Evolutionary conservation across 2,797 vertebrate genomes (phyloP).

Genomic region (Scleropages formosus): DNA sequence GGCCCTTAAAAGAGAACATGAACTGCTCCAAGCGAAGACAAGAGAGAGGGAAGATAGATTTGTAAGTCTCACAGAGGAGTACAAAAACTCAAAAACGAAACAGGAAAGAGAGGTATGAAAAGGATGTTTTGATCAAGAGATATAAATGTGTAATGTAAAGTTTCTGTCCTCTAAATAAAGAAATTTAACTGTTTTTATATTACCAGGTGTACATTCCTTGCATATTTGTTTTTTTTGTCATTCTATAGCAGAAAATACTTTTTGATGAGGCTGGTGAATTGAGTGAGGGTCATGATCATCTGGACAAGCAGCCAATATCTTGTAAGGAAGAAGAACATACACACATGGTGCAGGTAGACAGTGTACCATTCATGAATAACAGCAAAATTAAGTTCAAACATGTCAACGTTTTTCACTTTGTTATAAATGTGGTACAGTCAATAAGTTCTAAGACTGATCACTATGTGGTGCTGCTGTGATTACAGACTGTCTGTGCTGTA

Average conservation of each 20-base stretch:
- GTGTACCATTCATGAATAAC: background rate
- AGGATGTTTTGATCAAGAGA: background rate
- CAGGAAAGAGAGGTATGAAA: conserved; percentile 79
- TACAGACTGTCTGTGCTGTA: conserved; percentile 46
- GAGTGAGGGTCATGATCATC: conserved; percentile 57
- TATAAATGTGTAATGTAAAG: background rate
- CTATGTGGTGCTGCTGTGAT: conserved; percentile 36
- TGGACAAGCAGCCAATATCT: conserved; percentile 48
- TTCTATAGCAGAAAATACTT: conserved; percentile 10
- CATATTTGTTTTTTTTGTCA: conserved; percentile 3
- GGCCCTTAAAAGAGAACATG: conserved; percentile 93
- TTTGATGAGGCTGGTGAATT: conserved; percentile 29
- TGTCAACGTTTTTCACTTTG: too few relatives aligned
- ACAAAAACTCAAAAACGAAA: conserved; percentile 65
- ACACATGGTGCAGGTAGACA: conserved; percentile 60
- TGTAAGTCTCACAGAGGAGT: conserved; percentile 77
- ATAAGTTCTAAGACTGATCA: too few relatives aligned
- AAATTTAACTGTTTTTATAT: conserved; percentile 2
- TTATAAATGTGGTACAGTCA: too few relatives aligned
- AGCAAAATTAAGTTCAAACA: conserved; percentile 8
- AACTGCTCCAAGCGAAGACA: conserved; percentile 83
- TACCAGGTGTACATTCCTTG: background rate
- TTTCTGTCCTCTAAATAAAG: too few relatives aligned
- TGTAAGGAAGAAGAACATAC: conserved; percentile 40
- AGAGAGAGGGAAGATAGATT: conserved; percentile 83